Evolutionary conservation across 2,113 vertebrate species (phyloP).

Genomic region (Girardinichthys multiradiatus): DNA sequence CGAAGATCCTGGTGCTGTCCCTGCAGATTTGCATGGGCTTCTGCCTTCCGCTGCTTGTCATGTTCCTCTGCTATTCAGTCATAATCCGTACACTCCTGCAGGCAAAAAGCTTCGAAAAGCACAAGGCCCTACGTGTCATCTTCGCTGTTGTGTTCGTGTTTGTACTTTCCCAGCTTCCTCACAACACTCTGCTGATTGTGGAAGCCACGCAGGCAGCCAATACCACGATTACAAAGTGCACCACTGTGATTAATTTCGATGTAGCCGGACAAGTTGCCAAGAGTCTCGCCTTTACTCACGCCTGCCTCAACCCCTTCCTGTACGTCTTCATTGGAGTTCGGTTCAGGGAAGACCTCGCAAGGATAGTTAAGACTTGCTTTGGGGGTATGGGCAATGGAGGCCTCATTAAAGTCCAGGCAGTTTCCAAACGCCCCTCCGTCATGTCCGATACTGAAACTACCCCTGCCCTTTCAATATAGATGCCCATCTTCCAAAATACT

Average conservation of each 20-base stretch:
- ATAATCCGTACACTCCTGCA: conserved; percentile 86
- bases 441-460: conserved; percentile 82
- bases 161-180: conserved; percentile 87
- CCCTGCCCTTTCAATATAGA: conserved; percentile 79
- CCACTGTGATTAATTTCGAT: conserved; percentile 64
- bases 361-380: conserved; percentile 62
- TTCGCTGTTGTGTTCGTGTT: conserved; percentile 83
- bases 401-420: conserved; percentile 51
- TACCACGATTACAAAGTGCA: conserved; percentile 70
- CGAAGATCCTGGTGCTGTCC: conserved; percentile 79
- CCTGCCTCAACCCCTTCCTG: conserved; percentile 90
- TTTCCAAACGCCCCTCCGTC: conserved; percentile 79
- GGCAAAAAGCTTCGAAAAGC: conserved; percentile 87
- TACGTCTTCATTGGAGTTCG: conserved; percentile 88
- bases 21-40: conserved; percentile 88
- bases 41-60: conserved; percentile 84
- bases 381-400: conserved; percentile 59
- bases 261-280: conserved; percentile 84
- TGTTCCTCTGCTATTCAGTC: conserved; percentile 86
- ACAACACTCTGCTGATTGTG: conserved; percentile 83
- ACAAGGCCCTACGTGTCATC: conserved; percentile 88
- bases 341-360: conserved; percentile 84
- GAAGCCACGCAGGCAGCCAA: conserved; percentile 76
- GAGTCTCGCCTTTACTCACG: conserved; percentile 86
- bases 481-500: not conserved